Evolutionary conservation across 64 coral and sea anemone genomes (phyloP).

Genomic region (Platygyra sinensis): DNA sequence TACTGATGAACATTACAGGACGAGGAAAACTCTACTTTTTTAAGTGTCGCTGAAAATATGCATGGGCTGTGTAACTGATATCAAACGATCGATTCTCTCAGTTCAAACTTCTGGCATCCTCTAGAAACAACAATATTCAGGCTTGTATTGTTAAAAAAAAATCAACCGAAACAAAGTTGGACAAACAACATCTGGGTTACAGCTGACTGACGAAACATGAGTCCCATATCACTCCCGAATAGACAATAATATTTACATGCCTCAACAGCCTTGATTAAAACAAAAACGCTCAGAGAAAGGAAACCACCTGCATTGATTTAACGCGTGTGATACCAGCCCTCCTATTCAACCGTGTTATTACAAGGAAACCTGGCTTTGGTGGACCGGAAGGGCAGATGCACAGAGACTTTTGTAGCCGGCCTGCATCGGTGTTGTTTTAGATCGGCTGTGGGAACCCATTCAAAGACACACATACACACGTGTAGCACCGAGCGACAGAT

Average conservation of each 20-base stretch:
- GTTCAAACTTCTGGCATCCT: too few species aligned
- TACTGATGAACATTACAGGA: too few species aligned
- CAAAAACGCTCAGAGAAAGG: background rate
- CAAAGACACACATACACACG: background rate
- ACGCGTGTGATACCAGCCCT: background rate
- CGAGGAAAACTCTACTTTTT: too few species aligned
- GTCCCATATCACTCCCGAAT: background rate
- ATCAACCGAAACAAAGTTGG: too few species aligned
- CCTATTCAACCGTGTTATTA: background rate
- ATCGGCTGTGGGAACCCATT: too few species aligned
- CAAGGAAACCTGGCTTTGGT: background rate
- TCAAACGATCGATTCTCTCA: too few species aligned
- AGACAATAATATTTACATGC: background rate
- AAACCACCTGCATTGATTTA: background rate
- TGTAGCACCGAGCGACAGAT: background rate
- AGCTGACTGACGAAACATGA: background rate
- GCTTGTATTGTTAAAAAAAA: too few species aligned
- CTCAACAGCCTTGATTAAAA: constrained; percentile 26
- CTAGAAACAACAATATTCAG: too few species aligned
- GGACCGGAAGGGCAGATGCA: background rate
- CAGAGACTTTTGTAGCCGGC: background rate
- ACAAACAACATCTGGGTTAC: background rate
- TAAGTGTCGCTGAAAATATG: too few species aligned
- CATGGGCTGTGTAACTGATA: too few species aligned
- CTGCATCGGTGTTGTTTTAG: background rate